These are phyloP conservation scores for Hedychridium roseum DNA, from an alignment of 2,888 invertebrate genomes.

Conservation along the genomic window DNA sequence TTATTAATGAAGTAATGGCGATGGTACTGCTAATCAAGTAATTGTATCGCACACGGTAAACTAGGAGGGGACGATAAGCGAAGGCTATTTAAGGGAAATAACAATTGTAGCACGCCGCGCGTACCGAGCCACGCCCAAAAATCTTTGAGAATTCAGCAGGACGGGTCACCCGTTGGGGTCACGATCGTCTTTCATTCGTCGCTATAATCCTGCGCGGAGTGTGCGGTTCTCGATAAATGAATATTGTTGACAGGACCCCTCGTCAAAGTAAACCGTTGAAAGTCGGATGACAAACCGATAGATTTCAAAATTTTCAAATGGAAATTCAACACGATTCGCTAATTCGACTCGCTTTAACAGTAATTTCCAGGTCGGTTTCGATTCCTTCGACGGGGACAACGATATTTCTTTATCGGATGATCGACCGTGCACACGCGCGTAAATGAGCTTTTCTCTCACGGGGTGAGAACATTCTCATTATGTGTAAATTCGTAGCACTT, in stretches of 20 bases:
- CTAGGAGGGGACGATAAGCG: slow-evolving; percentile 8
- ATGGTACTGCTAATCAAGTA: slow-evolving; percentile 55
- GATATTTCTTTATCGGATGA: no score
- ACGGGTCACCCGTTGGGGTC: slow-evolving; percentile 4
- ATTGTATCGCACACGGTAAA: slow-evolving; percentile 43
- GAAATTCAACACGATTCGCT: no score
- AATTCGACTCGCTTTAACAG: no score
- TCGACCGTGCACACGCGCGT: slow-evolving; percentile 1
- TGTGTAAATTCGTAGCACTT: no score
- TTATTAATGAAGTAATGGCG: slow-evolving; percentile 53
- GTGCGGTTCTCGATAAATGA: no score
- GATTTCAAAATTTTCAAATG: no score
- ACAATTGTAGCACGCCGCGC: slow-evolving; percentile 11
- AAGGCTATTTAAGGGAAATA: slow-evolving; percentile 16
- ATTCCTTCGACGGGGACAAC: no score
- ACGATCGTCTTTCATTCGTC: background rate
- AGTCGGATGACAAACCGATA: no score
- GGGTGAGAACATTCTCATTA: no score
- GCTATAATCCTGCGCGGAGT: background rate
- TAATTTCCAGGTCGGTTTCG: no score
- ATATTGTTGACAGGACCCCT: background rate
- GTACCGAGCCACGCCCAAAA: slow-evolving; percentile 38
- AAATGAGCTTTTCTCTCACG: background rate
- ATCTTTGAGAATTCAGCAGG: slow-evolving; percentile 42
- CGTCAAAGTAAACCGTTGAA: background rate